A percentile compares a stretch with the other conserved stretches of the same genome.
These are phyloP conservation scores for Notocelia uddmanniana DNA, from an alignment of 2,888 invertebrate genomes.

Conservation along the genomic window DNA sequence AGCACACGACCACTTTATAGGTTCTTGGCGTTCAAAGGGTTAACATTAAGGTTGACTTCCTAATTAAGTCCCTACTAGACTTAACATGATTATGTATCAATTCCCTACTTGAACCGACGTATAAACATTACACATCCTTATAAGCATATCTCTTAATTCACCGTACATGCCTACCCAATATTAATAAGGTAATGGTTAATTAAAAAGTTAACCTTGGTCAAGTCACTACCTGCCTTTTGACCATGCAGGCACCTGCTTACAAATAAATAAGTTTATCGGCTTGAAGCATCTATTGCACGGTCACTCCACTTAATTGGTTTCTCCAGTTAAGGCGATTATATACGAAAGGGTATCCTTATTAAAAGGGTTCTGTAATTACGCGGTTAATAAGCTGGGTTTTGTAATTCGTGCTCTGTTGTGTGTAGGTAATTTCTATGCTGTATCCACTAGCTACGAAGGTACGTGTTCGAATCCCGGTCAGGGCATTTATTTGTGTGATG, in stretches of 20 bases:
- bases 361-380: slow-evolving; percentile 48
- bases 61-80: too few species aligned
- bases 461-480: too few species aligned
- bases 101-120: not conserved
- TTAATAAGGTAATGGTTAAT: slow-evolving; percentile 45
- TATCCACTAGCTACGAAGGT: not conserved
- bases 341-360: slow-evolving; percentile 50
- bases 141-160: not conserved
- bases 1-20: too few species aligned
- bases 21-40: too few species aligned
- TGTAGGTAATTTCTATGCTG: not conserved
- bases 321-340: slow-evolving; percentile 45
- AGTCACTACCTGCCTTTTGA: slow-evolving; percentile 43
- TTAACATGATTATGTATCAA: not conserved
- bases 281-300: slow-evolving; percentile 57
- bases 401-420: slow-evolving; percentile 16
- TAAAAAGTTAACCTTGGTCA: slow-evolving; percentile 45
- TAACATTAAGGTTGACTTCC: too few species aligned
- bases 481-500: too few species aligned
- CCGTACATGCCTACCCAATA: not conserved
- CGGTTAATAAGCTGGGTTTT: slow-evolving; percentile 41
- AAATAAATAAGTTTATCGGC: slow-evolving; percentile 50
- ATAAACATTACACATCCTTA: not conserved
- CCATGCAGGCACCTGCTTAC: slow-evolving; percentile 50
- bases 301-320: slow-evolving; percentile 61